phyloP scores from a whole-genome alignment of 1,140 invertebrate genomes.

The Nasonia giraulti region DNA sequence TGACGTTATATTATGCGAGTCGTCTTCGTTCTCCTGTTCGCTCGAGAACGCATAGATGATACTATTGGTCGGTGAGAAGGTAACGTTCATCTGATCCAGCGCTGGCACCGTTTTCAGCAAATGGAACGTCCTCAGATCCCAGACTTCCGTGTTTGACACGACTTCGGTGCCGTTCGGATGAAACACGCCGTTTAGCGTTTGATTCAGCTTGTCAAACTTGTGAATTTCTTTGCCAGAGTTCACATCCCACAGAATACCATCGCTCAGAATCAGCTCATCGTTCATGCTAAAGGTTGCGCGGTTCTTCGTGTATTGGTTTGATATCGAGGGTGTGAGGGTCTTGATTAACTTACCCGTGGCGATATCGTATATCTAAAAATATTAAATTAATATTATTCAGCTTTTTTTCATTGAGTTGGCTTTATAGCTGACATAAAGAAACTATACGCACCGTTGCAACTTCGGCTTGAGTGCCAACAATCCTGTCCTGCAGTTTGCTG shows the following conservation, averaged over 20 bases:
- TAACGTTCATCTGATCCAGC: slow-evolving; percentile 90
- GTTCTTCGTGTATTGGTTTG: slow-evolving; percentile 96
- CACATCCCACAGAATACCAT: slow-evolving; percentile 98
- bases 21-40: slow-evolving; percentile 80
- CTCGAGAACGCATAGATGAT: slow-evolving; percentile 80
- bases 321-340: slow-evolving; percentile 85
- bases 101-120: slow-evolving; percentile 94
- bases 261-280: slow-evolving; percentile 92
- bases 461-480: slow-evolving; percentile 88
- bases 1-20: slow-evolving; percentile 85
- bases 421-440: not conserved
- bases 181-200: slow-evolving; percentile 95
- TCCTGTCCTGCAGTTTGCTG: slow-evolving; percentile 90
- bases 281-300: slow-evolving; percentile 94
- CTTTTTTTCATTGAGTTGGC: not conserved
- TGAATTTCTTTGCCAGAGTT: slow-evolving; percentile 91
- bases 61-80: slow-evolving; percentile 81
- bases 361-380: slow-evolving; percentile 90
- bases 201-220: slow-evolving; percentile 98
- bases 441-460: slow-evolving; percentile 78
- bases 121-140: slow-evolving; percentile 97
- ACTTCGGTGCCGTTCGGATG: slow-evolving; percentile 97
- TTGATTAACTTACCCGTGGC: slow-evolving; percentile 84
- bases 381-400: slow-evolving; percentile 40
- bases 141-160: slow-evolving; percentile 92